Evolutionary conservation across 2,888 invertebrate species (phyloP).

Genomic region (Dorcus hopei): DNA sequence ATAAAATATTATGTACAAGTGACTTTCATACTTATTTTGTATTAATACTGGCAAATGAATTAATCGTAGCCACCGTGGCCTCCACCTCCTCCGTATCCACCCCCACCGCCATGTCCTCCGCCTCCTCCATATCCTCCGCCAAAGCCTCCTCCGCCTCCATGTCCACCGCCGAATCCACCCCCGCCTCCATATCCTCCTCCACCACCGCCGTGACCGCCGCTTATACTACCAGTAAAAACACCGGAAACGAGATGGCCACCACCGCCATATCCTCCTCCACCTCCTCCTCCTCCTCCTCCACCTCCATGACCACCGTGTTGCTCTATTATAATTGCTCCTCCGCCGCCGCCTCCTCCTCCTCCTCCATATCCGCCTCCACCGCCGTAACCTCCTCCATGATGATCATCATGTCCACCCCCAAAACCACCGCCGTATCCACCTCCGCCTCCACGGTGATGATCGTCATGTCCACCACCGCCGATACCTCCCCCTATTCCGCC

Average conservation of each 20-base stretch:
- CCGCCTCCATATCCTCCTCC: constrained; percentile 12
- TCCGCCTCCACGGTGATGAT: constrained; percentile 18
- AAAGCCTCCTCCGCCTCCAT: constrained; percentile 7
- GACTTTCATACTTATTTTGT: background rate
- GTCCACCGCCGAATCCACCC: constrained; percentile 6
- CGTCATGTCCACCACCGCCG: constrained; percentile 32
- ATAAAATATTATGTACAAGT: constrained; percentile 3
- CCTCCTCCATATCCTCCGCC: constrained; percentile 13
- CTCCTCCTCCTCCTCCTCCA: constrained; percentile 8
- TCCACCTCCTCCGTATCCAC: constrained; percentile 7
- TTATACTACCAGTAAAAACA: constrained; percentile 12
- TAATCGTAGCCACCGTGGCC: constrained; percentile 19
- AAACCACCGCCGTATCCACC: constrained; percentile 19
- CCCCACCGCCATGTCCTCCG: constrained; percentile 6
- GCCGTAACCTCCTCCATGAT: constrained; percentile 27
- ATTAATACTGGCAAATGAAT: background rate
- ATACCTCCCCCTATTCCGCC: constrained; percentile 34
- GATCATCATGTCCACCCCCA: constrained; percentile 16
- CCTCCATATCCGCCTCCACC: constrained; percentile 45
- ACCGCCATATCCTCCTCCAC: constrained; percentile 9
- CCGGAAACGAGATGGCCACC: constrained; percentile 4
- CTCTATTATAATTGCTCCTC: constrained; percentile 11
- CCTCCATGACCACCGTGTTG: constrained; percentile 10
- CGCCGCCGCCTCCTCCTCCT: constrained; percentile 21
- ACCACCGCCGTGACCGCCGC: constrained; percentile 12